Base-by-base conservation (phyloP, 2,797 vertebrate species). In the Xenops minutus region DNA sequence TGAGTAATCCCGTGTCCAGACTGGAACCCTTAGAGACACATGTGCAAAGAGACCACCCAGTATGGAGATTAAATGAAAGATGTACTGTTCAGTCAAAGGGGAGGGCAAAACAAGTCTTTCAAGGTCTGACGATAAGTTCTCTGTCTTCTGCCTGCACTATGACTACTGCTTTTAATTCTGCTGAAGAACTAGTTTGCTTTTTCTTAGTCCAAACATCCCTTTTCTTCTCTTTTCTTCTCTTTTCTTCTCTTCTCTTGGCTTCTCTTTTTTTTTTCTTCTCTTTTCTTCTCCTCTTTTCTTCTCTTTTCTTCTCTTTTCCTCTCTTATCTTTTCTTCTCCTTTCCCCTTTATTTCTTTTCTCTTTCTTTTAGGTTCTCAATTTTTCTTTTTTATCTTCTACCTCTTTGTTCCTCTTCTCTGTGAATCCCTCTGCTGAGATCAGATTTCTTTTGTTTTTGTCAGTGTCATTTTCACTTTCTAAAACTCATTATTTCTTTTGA, bases 401-500 rank as follows among this genome's bases (percentile, higher is more conserved):
- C 13, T 95, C 89, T 96, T 96, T 97, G 72, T 97, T 95, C 91
- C 21, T 54, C 95, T 93, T 85, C 95, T 97, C 95, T 82, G 61
- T 89, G 93, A 95, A 96, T 72, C 36, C 26, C 39, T 95, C 80
- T 97, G 89, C 61, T 20, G 41, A 91, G 81, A 80, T 93, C 73
- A 85, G 92, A 96, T 97, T 97, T 96, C 92, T 91, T 97, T 97
- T 97, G 95, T 94, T 91, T 98, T 97, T 95, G 46, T 43, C 43
- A 82, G 59, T 97, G 97, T 96, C 95, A 95, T 97, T 98, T 98
- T 97, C 36, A 85, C 89, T 97, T 96, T 96, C 89, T 97, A 94
- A 95, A 96, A 90, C 85, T 96, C 91, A 96, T 97, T 95, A 96
- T 97, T 94, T 95, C 94, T 94, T 96, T 96, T 96, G 91, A 96